Evolutionary conservation across 2,888 invertebrate species (phyloP), one percentile per base, ranked within the genome.

Genomic region (Synanthedon formicaeformis): DNA sequence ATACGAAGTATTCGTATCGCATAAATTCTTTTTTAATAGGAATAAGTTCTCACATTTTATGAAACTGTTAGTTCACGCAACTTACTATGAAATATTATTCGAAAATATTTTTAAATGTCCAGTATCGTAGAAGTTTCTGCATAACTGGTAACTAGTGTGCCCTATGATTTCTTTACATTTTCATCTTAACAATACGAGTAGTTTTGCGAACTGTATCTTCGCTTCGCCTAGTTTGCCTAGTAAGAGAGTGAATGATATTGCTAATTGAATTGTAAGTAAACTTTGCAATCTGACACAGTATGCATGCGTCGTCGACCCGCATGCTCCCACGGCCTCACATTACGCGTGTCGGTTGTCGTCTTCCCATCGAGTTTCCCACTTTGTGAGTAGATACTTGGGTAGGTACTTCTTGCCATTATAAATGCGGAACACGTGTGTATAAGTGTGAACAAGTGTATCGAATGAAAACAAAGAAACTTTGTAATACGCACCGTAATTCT

Each of bases 291-390:
- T 56, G 61, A 61, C 57, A 58, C 59, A 57, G 53, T 49, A 52
- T 55, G 52, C 54, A 58, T 55, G 52, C 54, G 58, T 57, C 58
- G 67, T 34, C 34, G 34, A 34, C 75, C 79, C 79, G 80, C 78
- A 81, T 80, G 67, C 66, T 84, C 82, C 74, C 82, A 82, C 82
- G 82, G 71, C 75, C 70, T 81, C 78, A 71, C 72, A 52, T 41
- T 49, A 49, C 49, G 49, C 34, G 34, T 34, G 34, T 34, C 34
- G 34, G 34, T 34, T 49, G 58, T 60, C 62, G 60, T 62, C 67
- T 66, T 68, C 70, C 66, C 68, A 67, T 60, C 59, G 55, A 59
- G 58, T 50, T 54, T 53, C 57, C 61, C 62, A 67, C 65, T 53
- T 23, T 51, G 53, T 52, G 40, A 40, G 34, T 40, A 34, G 34